phyloP scores from a whole-genome alignment of 2,888 invertebrate genomes.

The Lithosia quadra region DNA sequence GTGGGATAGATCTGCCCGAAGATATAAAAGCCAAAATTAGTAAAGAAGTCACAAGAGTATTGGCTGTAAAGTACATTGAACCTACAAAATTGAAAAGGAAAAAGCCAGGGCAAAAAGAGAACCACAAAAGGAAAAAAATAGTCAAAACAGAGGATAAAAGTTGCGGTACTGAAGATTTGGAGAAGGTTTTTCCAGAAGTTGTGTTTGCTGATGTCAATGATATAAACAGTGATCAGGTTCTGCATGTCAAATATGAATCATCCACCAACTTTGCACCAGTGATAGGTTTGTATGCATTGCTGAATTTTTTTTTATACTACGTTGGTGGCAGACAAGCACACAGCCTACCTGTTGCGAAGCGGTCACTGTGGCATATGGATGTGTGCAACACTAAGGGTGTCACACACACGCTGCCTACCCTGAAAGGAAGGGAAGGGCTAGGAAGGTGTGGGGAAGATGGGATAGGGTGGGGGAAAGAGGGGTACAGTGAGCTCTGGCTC shows the following conservation, averaged over 20 bases:
- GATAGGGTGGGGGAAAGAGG: no score
- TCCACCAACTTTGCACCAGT: slow-evolving; percentile 24
- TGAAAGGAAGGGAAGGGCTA: no score
- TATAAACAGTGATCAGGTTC: slow-evolving; percentile 51
- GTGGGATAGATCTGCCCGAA: slow-evolving; percentile 67
- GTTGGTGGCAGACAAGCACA: no score
- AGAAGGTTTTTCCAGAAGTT: slow-evolving; percentile 57
- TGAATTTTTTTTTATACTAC: no score
- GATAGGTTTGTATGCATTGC: slow-evolving; percentile 41
- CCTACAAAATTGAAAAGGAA: slow-evolving; percentile 40
- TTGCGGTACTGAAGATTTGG: slow-evolving; percentile 16
- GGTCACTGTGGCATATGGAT: no score
- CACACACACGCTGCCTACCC: no score
- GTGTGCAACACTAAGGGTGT: no score
- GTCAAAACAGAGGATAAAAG: slow-evolving; percentile 26
- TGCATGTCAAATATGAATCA: slow-evolving; percentile 62
- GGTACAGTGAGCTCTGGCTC: no score
- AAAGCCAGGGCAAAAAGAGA: slow-evolving; percentile 23
- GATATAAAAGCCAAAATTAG: slow-evolving; percentile 67
- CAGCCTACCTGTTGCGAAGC: no score
- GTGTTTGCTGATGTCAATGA: slow-evolving; percentile 76
- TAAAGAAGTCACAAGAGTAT: slow-evolving; percentile 65
- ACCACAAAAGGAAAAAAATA: slow-evolving; percentile 39
- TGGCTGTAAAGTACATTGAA: slow-evolving; percentile 43
- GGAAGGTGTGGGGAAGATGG: no score